Conservation (phyloP, 1,140 invertebrate genomes). For the Parasteatoda tepidariorum region DNA sequence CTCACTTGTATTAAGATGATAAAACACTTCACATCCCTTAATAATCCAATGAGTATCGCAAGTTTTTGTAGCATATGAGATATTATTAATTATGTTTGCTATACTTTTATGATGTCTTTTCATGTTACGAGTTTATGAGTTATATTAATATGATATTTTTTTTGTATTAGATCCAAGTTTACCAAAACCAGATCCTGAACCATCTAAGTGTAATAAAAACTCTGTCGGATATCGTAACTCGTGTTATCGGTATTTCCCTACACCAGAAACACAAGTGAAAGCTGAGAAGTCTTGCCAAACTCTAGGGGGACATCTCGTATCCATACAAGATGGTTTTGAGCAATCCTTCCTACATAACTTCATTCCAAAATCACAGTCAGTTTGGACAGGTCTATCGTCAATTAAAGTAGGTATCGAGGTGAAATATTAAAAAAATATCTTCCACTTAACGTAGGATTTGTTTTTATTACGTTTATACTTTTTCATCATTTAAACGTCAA, state of each 20-base stretch:
- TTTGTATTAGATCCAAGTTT: constrained; percentile 21
- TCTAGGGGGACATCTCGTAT: constrained; percentile 32
- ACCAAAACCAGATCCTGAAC: background rate
- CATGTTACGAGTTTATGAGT: too few relatives aligned
- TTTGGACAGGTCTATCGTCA: constrained; percentile 35
- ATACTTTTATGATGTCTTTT: too few relatives aligned
- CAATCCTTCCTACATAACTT: constrained; percentile 46
- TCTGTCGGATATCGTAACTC: constrained; percentile 11
- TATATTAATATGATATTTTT: too few relatives aligned
- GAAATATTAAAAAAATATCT: too few relatives aligned
- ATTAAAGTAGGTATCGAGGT: background rate
- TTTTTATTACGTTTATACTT: too few relatives aligned
- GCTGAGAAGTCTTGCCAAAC: constrained; percentile 22
- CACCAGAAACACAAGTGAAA: constrained; percentile 15
- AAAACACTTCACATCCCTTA: too few relatives aligned
- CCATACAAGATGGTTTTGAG: constrained; percentile 37
- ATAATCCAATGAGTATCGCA: too few relatives aligned
- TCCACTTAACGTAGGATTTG: too few relatives aligned
- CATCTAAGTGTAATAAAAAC: background rate
- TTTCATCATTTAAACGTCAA: too few relatives aligned
- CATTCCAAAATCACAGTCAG: background rate
- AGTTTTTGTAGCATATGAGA: too few relatives aligned
- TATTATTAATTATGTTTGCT: too few relatives aligned
- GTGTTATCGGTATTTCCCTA: constrained; percentile 19
- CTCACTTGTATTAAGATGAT: too few relatives aligned